phyloP scores from a whole-genome alignment of 2,113 vertebrate genomes.

The Chamaetylas fuelleborni region DNA sequence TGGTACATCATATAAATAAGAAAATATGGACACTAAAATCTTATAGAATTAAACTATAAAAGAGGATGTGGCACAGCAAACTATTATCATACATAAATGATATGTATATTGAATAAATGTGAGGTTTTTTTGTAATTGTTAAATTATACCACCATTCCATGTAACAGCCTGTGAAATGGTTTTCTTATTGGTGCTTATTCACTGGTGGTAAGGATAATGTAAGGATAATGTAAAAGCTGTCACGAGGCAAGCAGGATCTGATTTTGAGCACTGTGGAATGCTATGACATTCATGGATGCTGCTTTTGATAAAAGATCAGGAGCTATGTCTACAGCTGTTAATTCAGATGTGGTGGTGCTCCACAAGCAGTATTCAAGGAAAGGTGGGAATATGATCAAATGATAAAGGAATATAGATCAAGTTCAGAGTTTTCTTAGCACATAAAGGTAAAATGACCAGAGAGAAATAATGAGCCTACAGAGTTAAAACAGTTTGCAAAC shows the following conservation, averaged over 20 bases:
- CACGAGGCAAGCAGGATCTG: not conserved
- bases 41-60: not conserved
- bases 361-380: not conserved
- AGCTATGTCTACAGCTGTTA: not conserved
- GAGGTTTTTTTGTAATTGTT: accelerated
- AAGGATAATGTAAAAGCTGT: not conserved
- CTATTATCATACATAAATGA: not conserved
- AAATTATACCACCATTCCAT: not conserved
- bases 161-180: accelerated
- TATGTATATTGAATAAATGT: not conserved
- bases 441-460: not conserved
- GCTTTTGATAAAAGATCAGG: not conserved
- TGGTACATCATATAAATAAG: not conserved
- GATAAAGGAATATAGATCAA: not conserved
- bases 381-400: not conserved
- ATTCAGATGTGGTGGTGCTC: not conserved
- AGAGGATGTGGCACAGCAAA: not conserved
- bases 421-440: not conserved
- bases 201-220: not conserved
- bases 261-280: not conserved
- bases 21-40: not conserved
- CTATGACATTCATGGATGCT: not conserved
- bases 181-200: not conserved
- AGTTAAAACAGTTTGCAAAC: not conserved
- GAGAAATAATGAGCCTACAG: not conserved